Evolutionary conservation across 2,888 invertebrate species (phyloP), one percentile per base, ranked within the genome.

Genomic region (Agrochola litura): DNA sequence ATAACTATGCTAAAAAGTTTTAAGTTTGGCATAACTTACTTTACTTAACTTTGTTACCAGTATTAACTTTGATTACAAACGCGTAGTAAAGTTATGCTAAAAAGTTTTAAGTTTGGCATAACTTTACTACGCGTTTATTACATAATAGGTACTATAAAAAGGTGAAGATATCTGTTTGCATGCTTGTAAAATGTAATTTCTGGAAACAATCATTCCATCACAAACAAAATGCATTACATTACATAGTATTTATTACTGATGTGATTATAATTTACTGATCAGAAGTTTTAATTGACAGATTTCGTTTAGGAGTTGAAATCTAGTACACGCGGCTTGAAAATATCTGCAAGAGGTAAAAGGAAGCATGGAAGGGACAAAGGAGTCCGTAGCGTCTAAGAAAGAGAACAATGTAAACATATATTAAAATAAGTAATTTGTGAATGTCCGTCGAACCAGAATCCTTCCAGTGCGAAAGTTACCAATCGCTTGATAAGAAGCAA

Each of bases 371-470:
- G 74, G 30, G 10, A 30, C 60, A 25, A 46, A 60, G 2, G n/a
- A 69, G 19, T 30, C 22, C 14, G 30, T 41, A 25, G 22, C 67
- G 19, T 52, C 30, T 61, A 66, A 14, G 63, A 73, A 19, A 68
- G 64, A 10, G 30, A 76, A 14, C 9, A 54, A 54, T 22, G 54
- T 64, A 67, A 37, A 76, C 2, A 22, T 12, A 6, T 22, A 54
- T 54, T 75, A 60, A 70, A 72, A 14, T 72, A 79, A 16, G n/a
- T 79, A 9, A 63, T 58, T 64, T 79, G 76, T 73, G 61, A 79
- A 61, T 73, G 83, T 52, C 67, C 76, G 1, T 43, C 0, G 30
- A 67, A 70, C 14, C 49, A 0, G 67, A 72, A 25, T 25, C n/a
- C 41, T 46, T 71, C 5, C 12, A 46, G 25, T 54, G 52, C 16